Percentiles rank a stretch among this genome's conserved stretches.
phyloP scores from a whole-genome alignment of 2,113 vertebrate genomes.

The Hypocryptadius cinnamomeus region DNA sequence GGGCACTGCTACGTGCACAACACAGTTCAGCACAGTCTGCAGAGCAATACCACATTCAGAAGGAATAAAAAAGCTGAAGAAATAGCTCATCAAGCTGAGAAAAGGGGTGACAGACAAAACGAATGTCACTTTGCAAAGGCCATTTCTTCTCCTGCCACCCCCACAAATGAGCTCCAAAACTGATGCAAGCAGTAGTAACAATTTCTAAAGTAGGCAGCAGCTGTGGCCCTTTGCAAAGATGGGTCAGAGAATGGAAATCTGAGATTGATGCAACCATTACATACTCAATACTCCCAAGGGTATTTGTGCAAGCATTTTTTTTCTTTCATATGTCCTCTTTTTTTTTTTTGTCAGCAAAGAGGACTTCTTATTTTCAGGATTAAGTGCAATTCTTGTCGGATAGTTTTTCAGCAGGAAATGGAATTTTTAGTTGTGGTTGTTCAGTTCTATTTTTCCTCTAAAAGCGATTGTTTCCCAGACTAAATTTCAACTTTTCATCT shows the following conservation, averaged over 20 bases:
- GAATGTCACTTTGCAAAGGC: background rate
- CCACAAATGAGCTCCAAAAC: background rate
- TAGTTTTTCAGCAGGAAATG: constrained; percentile 31
- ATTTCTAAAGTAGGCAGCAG: background rate
- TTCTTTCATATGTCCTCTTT: background rate
- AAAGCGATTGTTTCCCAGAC: background rate
- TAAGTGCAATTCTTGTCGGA: background rate
- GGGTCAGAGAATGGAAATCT: background rate
- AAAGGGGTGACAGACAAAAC: background rate
- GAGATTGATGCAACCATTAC: background rate
- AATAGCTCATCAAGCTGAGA: background rate
- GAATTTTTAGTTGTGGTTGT: constrained; percentile 30
- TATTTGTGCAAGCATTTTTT: background rate
- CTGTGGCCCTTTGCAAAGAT: background rate
- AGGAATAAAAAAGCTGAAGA: background rate
- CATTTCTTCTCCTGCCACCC: background rate
- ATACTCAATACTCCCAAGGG: background rate
- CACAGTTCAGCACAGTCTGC: background rate
- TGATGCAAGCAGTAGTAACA: background rate
- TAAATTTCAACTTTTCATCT: constrained; percentile 23
- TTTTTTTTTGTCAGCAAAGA: background rate
- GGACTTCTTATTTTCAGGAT: constrained; percentile 13
- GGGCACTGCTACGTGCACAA: background rate
- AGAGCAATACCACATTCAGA: background rate
- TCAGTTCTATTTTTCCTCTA: constrained; percentile 40